These are phyloP conservation scores for Gephyroberyx darwinii DNA, from an alignment of 2,797 vertebrate species.

Conservation along the genomic window DNA sequence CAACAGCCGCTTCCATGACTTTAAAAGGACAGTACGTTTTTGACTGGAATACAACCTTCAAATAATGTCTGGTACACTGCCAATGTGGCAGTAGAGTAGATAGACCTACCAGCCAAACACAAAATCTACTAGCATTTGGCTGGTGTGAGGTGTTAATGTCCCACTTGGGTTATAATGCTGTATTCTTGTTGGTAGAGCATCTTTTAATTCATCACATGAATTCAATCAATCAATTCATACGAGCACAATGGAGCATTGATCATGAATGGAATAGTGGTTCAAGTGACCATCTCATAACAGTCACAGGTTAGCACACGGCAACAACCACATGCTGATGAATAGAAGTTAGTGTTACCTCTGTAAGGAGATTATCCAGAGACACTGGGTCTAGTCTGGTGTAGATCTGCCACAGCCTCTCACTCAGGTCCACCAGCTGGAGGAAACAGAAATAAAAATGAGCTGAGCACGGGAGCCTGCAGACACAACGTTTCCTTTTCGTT, in stretches of 20 bases:
- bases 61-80: neutral
- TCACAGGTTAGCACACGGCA: no score
- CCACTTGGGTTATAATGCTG: neutral
- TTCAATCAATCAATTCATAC: neutral
- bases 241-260: neutral
- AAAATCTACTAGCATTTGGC: neutral
- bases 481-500: neutral
- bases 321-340: neutral
- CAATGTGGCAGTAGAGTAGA: neutral
- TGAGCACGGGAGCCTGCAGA: neutral
- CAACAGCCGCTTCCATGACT: neutral
- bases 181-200: neutral
- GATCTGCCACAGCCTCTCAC: constrained; percentile 89
- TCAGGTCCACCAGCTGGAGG: constrained; percentile 91
- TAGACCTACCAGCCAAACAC: neutral
- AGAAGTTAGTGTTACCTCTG: constrained; percentile 82
- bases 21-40: no score
- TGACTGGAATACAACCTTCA: neutral
- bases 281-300: no score
- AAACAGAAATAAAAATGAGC: constrained; percentile 1
- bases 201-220: neutral
- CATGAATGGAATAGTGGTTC: no score
- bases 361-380: constrained; percentile 88
- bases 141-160: neutral
- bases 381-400: constrained; percentile 93